Conservation (phyloP, 1,140 invertebrate genomes). For the Eriocheir sinensis region DNA sequence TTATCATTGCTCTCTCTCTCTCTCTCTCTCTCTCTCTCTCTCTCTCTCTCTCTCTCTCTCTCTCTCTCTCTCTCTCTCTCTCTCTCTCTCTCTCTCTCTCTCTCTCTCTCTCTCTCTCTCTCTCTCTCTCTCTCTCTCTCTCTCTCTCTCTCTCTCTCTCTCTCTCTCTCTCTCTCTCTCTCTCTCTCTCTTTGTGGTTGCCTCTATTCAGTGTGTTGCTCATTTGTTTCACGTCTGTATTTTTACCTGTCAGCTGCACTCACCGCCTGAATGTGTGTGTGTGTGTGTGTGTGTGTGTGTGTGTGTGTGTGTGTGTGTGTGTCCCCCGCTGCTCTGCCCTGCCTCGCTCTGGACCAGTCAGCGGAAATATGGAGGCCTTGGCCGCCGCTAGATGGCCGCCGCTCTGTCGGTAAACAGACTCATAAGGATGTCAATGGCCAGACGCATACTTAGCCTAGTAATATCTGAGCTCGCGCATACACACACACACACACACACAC, state of each 20-base stretch:
- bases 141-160: slow-evolving; percentile 17
- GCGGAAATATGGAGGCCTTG: too few species aligned
- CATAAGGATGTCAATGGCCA: too few species aligned
- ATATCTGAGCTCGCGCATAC: too few species aligned
- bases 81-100: slow-evolving; percentile 17
- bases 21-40: neutral
- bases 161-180: neutral
- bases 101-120: neutral
- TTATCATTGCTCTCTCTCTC: neutral
- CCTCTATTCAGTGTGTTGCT: neutral
- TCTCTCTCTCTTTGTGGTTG: neutral
- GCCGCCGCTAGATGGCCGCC: too few species aligned
- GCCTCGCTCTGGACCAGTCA: too few species aligned
- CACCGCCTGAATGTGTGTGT: neutral
- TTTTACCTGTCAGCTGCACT: neutral
- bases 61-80: slow-evolving; percentile 22
- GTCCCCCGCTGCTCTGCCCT: too few species aligned
- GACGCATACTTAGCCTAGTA: too few species aligned
- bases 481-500: too few species aligned
- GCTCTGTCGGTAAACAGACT: too few species aligned
- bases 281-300: slow-evolving; percentile 14
- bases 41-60: slow-evolving; percentile 18
- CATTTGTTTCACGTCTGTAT: neutral
- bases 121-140: neutral
- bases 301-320: slow-evolving; percentile 41